Percentiles rank a stretch among this genome's conserved stretches.
These are phyloP conservation scores for Drosophila paranaensis DNA, from an alignment of 2,888 invertebrate genomes.

Conservation along the genomic window DNA sequence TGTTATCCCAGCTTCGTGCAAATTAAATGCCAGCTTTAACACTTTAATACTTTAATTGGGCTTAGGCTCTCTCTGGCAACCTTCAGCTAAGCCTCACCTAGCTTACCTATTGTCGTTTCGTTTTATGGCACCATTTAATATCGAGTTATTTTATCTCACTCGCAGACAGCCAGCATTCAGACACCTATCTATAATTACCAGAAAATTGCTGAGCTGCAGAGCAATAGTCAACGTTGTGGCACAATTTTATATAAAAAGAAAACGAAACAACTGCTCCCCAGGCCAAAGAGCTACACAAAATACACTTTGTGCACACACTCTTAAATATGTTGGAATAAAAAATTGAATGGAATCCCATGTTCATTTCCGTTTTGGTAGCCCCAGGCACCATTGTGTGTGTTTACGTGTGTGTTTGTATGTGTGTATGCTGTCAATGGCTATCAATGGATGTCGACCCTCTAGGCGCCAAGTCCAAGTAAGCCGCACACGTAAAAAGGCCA, in stretches of 20 bases:
- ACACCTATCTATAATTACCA: conserved; percentile 63
- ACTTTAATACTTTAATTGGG: background rate
- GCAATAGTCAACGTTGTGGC: conserved; percentile 45
- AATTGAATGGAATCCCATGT: conserved; percentile 68
- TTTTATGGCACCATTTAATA: conserved; percentile 29
- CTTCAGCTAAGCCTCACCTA: background rate
- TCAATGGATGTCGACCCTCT: conserved; percentile 66
- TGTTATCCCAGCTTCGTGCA: too few relatives aligned
- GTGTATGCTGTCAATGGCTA: conserved; percentile 59
- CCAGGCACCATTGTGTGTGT: conserved; percentile 34
- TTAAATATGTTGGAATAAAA: conserved; percentile 34
- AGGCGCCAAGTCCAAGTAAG: conserved; percentile 67
- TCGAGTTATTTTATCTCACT: conserved; percentile 12
- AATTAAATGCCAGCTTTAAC: background rate
- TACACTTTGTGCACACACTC: conserved; percentile 27
- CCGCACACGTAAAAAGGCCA: conserved; percentile 56
- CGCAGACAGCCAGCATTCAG: conserved; percentile 14
- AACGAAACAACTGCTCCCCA: conserved; percentile 11
- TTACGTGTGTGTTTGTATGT: conserved; percentile 19
- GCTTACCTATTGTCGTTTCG: conserved; percentile 6
- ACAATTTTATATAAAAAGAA: conserved; percentile 24
- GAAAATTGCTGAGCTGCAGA: conserved; percentile 61
- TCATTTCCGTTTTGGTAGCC: conserved; percentile 62
- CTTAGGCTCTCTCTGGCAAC: too few relatives aligned
- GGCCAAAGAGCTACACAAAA: conserved; percentile 28